phyloP scores from a whole-genome alignment of 2,888 invertebrate genomes.

The Drosophila siamana region DNA sequence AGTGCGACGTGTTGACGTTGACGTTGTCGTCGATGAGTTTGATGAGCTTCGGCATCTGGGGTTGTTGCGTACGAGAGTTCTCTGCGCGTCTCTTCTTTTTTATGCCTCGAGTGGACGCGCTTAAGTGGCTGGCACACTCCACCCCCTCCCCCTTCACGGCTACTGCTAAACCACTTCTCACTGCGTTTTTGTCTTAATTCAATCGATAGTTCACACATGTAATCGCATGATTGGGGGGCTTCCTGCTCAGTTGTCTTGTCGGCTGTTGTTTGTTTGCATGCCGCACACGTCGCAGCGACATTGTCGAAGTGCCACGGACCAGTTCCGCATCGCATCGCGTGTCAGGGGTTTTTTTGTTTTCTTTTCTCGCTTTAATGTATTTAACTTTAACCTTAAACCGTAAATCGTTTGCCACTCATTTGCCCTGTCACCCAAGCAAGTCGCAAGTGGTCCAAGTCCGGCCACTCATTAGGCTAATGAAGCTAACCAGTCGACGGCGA shows the following conservation, averaged over 20 bases:
- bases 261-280: slow-evolving; percentile 66
- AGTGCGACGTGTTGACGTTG: slow-evolving; percentile 71
- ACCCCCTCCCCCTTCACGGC: slow-evolving; percentile 23
- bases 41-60: slow-evolving; percentile 60
- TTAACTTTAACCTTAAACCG: slow-evolving; percentile 73
- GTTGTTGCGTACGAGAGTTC: slow-evolving; percentile 54
- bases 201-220: slow-evolving; percentile 82
- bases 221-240: slow-evolving; percentile 78
- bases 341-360: not conserved
- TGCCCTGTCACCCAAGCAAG: slow-evolving; percentile 53
- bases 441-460: not conserved
- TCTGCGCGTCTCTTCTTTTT: slow-evolving; percentile 31
- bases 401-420: slow-evolving; percentile 43
- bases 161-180: slow-evolving; percentile 18
- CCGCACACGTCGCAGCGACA: slow-evolving; percentile 72
- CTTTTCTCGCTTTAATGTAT: slow-evolving; percentile 31
- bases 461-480: slow-evolving; percentile 74
- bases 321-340: slow-evolving; percentile 15
- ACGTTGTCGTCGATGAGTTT: slow-evolving; percentile 54
- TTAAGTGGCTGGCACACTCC: slow-evolving; percentile 66
- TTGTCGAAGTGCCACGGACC: slow-evolving; percentile 45
- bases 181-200: slow-evolving; percentile 75
- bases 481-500: slow-evolving; percentile 33
- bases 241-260: slow-evolving; percentile 53
- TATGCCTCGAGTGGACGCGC: slow-evolving; percentile 76